A percentile compares a stretch with the other conserved stretches of the same genome.
phyloP scores from a whole-genome alignment of 2,797 vertebrate genomes.

The Pangasius djambal region DNA sequence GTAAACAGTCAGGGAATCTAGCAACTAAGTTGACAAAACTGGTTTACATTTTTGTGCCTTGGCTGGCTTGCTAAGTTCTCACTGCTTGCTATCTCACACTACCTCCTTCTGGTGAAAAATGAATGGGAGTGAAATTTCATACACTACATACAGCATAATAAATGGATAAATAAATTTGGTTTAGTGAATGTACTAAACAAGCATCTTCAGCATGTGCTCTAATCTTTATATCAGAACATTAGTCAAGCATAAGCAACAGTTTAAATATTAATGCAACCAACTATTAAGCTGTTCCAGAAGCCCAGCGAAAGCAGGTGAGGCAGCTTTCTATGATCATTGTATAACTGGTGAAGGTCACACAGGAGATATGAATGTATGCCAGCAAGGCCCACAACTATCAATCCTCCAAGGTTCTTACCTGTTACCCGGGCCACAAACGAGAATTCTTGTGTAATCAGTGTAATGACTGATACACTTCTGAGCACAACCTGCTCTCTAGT shows the following conservation, averaged over 20 bases:
- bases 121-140: neutral
- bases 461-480: neutral
- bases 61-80: neutral
- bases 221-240: neutral
- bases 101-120: neutral
- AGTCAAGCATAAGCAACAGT: neutral
- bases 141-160: neutral
- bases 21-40: neutral
- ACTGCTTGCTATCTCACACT: neutral
- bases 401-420: neutral
- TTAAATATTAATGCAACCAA: neutral
- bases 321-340: neutral
- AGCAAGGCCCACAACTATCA: neutral
- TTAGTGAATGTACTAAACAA: neutral
- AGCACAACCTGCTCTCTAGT: neutral
- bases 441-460: too few relatives aligned
- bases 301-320: neutral
- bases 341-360: neutral
- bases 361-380: neutral
- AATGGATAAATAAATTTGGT: neutral
- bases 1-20: neutral
- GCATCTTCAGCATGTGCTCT: neutral
- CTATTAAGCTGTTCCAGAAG: neutral
- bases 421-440: neutral
- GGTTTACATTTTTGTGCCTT: neutral